Evolutionary conservation across 2,113 vertebrate species (phyloP), one percentile per base, ranked within the genome.

Genomic region (Alces alces): DNA sequence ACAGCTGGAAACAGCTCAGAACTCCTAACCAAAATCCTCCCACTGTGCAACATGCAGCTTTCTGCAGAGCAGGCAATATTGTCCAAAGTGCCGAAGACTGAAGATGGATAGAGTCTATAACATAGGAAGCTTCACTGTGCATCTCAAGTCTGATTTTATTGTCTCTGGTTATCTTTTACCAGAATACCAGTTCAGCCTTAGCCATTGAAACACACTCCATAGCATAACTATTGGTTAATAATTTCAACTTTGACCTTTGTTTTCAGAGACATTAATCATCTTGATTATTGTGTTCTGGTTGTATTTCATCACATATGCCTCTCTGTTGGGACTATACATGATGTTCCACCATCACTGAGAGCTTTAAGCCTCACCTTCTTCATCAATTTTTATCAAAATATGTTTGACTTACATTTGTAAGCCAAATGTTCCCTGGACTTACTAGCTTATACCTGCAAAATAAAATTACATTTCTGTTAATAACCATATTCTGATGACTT

Each of bases 331-430:
- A 60, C n/a, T 66, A 11, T 80, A 27, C 50, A 45, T 39, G 8
- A 87, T 85, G 17, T 70, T 87, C 50, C 23, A 50, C 82, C 52
- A 82, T 97, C 28, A 57, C 83, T 9, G 25, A 88, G n/a, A 91
- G n/a, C 27, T 85, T 78, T 91, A 80, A 93, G 28, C 33, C 70
- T 33, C 36, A 96, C 54, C 11, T 86, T 95, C 52, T 43, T 47
- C 4, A 91, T 52, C 76, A 80, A 21, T 55, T 85, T 91, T 93
- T 66, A 52, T 79, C 78, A 82, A 86, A 88, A 94, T 30, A 94
- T n/a, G 3, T 92, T 89, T 78, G 90, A 85, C 87, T 93, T 96
- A 85, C 8, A 91, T 87, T 64, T 91, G 64, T 90, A 90, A 97
- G 36, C 36, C 47, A 93, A 97, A 93, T 55, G 5, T 92, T 89